Percentiles rank a stretch among this genome's conserved stretches.
Evolutionary conservation across 2,113 vertebrate genomes (phyloP).

Genomic region (Sphyrna mokarran): DNA sequence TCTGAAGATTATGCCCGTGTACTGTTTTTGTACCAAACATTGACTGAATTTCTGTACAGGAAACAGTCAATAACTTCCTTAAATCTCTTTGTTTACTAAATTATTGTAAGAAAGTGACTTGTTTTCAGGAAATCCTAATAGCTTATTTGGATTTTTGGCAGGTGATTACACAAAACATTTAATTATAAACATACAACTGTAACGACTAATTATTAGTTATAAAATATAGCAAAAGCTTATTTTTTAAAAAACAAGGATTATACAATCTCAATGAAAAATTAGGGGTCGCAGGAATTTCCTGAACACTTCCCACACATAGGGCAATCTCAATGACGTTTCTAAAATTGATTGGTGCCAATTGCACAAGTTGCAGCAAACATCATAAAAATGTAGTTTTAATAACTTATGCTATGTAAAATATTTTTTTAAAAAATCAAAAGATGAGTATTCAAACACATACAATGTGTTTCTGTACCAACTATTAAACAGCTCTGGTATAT

Average conservation of each 20-base stretch:
- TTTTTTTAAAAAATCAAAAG: not conserved
- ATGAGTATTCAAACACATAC: not conserved
- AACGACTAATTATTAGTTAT: not conserved
- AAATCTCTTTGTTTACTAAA: not conserved
- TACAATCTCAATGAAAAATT: not conserved
- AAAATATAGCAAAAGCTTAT: not conserved
- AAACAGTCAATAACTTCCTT: not conserved
- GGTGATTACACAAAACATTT: not conserved
- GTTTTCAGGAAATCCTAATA: not conserved
- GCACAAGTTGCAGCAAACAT: not conserved
- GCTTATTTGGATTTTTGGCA: constrained; percentile 4
- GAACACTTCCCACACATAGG: not conserved
- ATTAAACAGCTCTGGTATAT: not conserved
- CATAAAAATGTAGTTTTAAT: not conserved
- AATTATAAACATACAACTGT: not conserved
- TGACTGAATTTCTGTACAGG: not conserved
- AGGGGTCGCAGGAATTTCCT: not conserved
- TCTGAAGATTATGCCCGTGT: not conserved
- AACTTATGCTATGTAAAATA: not conserved
- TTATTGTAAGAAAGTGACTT: not conserved
- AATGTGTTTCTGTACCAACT: not conserved
- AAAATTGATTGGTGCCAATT: constrained; percentile 2
- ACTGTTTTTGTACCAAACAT: not conserved
- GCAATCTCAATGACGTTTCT: not conserved
- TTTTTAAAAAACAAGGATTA: not conserved